A percentile compares a stretch with the other conserved stretches of the same genome.
These are phyloP conservation scores for Characodon lateralis DNA, from an alignment of 2,797 vertebrate species.

Conservation along the genomic window DNA sequence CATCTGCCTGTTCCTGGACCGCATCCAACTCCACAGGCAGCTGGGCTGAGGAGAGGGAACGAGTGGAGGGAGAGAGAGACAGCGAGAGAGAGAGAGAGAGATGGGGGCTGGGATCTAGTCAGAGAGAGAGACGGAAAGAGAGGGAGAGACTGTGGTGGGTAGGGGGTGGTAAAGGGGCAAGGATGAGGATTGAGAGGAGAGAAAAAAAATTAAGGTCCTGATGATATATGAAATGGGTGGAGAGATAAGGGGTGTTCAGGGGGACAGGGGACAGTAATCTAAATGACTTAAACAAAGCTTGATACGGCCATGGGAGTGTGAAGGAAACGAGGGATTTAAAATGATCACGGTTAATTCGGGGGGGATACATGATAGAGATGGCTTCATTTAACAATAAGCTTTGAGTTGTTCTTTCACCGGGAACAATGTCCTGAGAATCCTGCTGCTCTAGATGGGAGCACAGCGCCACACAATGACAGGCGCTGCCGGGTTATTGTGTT, in stretches of 20 bases:
- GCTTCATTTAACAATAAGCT: slow-evolving; percentile 82
- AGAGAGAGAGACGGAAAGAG: slow-evolving; percentile 57
- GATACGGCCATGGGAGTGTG: slow-evolving; percentile 80
- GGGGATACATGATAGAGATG: slow-evolving; percentile 79
- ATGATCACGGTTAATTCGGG: slow-evolving; percentile 80
- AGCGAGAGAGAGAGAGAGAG: slow-evolving; percentile 63
- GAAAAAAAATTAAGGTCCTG: slow-evolving; percentile 67
- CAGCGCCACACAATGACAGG: slow-evolving; percentile 71
- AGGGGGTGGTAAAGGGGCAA: slow-evolving; percentile 74
- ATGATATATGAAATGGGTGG: slow-evolving; percentile 81
- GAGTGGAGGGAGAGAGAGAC: slow-evolving; percentile 70
- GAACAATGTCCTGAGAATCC: slow-evolving; percentile 78
- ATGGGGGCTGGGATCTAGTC: slow-evolving; percentile 79
- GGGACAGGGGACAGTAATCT: slow-evolving; percentile 79
- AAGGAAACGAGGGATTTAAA: slow-evolving; percentile 79
- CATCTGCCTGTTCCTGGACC: slow-evolving; percentile 92
- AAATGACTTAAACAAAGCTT: slow-evolving; percentile 83
- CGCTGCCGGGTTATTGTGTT: slow-evolving; percentile 77
- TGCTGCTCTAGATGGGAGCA: slow-evolving; percentile 72
- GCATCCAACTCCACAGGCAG: slow-evolving; percentile 88
- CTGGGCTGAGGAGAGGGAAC: slow-evolving; percentile 82
- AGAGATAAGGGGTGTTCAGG: slow-evolving; percentile 76
- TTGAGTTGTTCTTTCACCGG: slow-evolving; percentile 77
- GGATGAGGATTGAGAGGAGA: slow-evolving; percentile 56
- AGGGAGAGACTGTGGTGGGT: slow-evolving; percentile 61